Evolutionary conservation across 1,140 invertebrate species (phyloP), one percentile per base, ranked within the genome.

Genomic region (Hylaeus anthracinus): DNA sequence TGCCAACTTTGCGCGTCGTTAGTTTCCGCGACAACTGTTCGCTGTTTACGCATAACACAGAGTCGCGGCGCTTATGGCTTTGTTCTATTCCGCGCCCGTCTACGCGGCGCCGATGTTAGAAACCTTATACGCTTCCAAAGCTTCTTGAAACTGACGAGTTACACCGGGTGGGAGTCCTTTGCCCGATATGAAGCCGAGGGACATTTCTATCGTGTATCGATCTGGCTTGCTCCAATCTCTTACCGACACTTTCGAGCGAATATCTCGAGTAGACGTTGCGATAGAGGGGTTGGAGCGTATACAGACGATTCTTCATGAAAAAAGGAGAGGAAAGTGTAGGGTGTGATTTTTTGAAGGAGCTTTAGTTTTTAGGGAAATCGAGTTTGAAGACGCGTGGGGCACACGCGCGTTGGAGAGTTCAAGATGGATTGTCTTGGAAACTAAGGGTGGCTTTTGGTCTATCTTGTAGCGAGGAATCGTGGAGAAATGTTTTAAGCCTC

Each of bases 111-210:
- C 78, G 71, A 87, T 79, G 76, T 76, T 84, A 81, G 85, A 87
- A 86, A 84, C 82, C 85, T 64, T 79, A 73, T 55, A 73, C 51
- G 81, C 15, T 72, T 56, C 69, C 43, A 84, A 81, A 86, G 84
- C 81, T 87, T 73, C 82, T 86, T 86, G 70, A 48, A 67, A 70
- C 80, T 15, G 67, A n/a, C 63, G 64, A 41, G 72, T 78, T 81
- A 76, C 70, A 70, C 45, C 72, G 83, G 39, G 56, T 5, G 26
- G 61, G 14, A 66, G 76, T 85, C 69, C 67, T 73, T 73, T 67
- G 3, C 53, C 60, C 51, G 45, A 12, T 37, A 61, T 72, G 58
- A 63, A 63, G 76, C 79, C 4, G 43, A 41, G 12, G 56, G 61
- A 15, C 64, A 39, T 48, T 69, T 55, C 53, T 58, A 51, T 60